A percentile compares a stretch with the other conserved stretches of the same genome.
Conservation (phyloP, 2,888 invertebrate genomes). For the Tromatobia lineatoria region DNA sequence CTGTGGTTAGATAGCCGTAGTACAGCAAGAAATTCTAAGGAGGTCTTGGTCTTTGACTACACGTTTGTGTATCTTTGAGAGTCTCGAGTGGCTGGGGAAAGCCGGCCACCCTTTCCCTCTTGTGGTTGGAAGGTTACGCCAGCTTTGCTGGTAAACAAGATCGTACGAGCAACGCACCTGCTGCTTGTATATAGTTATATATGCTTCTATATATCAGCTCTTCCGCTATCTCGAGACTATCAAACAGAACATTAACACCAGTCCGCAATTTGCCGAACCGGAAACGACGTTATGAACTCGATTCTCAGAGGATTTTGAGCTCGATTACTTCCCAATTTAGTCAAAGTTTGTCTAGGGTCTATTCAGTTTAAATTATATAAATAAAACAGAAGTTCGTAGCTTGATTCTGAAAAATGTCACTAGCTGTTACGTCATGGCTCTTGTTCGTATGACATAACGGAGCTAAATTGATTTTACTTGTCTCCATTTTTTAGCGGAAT, state of each 20-base stretch:
- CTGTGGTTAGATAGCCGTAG: constrained; percentile 36
- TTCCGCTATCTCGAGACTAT: background rate
- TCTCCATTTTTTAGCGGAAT: too few relatives aligned
- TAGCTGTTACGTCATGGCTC: too few relatives aligned
- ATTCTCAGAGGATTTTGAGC: background rate
- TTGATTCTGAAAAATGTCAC: too few relatives aligned
- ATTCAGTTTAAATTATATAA: too few relatives aligned
- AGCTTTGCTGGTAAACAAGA: constrained; percentile 48
- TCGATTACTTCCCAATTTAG: too few relatives aligned
- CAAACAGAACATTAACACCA: constrained; percentile 2
- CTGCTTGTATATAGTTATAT: constrained; percentile 2
- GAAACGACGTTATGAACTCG: background rate
- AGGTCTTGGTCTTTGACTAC: constrained; percentile 37
- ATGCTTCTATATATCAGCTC: background rate
- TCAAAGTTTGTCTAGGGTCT: too few relatives aligned
- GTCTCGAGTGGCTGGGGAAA: constrained; percentile 25
- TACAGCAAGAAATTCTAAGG: constrained; percentile 23
- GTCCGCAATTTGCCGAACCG: background rate
- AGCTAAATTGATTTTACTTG: too few relatives aligned
- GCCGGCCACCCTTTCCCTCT: constrained; percentile 7
- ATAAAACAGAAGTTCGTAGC: too few relatives aligned
- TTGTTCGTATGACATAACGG: too few relatives aligned
- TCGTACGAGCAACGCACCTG: constrained; percentile 20
- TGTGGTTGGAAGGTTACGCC: constrained; percentile 24
- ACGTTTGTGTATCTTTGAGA: constrained; percentile 52